A percentile compares a stretch with the other conserved stretches of the same genome.
These are phyloP conservation scores for Pelosia muscerda DNA, from an alignment of 2,888 invertebrate species.

Conservation along the genomic window DNA sequence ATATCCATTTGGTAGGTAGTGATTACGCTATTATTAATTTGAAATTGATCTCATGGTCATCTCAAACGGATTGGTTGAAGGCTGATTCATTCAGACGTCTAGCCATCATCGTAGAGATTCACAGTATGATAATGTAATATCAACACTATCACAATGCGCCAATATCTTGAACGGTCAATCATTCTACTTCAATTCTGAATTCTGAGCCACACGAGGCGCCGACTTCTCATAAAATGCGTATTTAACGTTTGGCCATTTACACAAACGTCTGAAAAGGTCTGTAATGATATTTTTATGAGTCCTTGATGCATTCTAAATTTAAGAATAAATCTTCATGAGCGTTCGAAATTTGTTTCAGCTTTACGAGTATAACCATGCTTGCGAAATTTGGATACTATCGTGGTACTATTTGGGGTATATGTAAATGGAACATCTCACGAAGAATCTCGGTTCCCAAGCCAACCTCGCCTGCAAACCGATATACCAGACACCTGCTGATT, in stretches of 20 bases:
- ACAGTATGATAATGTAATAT: background rate
- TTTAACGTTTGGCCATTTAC: slow-evolving; percentile 35
- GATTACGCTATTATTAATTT: slow-evolving; percentile 9
- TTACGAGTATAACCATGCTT: background rate
- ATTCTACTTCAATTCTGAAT: slow-evolving; percentile 27
- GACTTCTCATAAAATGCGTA: slow-evolving; percentile 36
- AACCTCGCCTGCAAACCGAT: background rate
- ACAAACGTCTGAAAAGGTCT: slow-evolving; percentile 39
- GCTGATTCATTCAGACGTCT: slow-evolving; percentile 12
- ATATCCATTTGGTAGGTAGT: background rate
- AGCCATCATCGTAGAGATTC: slow-evolving; percentile 1
- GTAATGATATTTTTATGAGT: slow-evolving; percentile 48
- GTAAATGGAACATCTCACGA: too few species aligned
- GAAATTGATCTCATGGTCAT: background rate
- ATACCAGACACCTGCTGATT: background rate
- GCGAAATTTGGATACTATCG: background rate
- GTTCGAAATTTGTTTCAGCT: slow-evolving; percentile 27
- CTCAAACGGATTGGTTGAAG: slow-evolving; percentile 9
- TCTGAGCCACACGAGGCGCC: slow-evolving; percentile 48
- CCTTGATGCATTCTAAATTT: slow-evolving; percentile 46
- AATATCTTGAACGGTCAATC: slow-evolving; percentile 1
- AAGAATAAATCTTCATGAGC: slow-evolving; percentile 42
- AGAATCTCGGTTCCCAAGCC: background rate
- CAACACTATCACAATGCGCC: background rate
- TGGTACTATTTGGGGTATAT: background rate